Base-by-base conservation (phyloP, 2,888 invertebrate species). In the Polymixis flavicincta region DNA sequence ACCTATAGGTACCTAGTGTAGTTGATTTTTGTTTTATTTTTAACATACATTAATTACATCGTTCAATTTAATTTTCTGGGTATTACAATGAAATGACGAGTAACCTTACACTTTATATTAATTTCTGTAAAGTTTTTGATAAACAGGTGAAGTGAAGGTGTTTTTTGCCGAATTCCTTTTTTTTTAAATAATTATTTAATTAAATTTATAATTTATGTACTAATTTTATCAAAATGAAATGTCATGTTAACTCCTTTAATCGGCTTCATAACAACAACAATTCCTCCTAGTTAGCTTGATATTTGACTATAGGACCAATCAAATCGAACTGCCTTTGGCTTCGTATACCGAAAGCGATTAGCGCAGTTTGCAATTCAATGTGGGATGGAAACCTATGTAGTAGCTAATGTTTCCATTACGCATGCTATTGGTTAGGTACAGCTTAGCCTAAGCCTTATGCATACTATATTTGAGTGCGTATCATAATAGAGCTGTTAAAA, bases 361-460 rank as follows among this genome's bases (percentile, higher is more conserved):
- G 50, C n/a, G 2, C 32, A 22, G 69, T 78, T 76, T 48, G 32
- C 50, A 78, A 76, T 76, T 70, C 63, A 70, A 63, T 37, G 50
- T 32, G 17, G 37, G 17, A 76, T 54, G 52, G 32, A 6, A 57
- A 14, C 3, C 5, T 17, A 32, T 54, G 45, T 48, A 54, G 52
- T 25, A 37, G 69, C 22, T 79, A 57, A 77, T 77, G 63, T 48
- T 14, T 32, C 32, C 64, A 79, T 77, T 77, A 71, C 52, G 79
- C 45, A 70, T 79, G 79, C 79, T 50, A 50, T 5, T 57, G 45
- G 52, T 45, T 6, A 11, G 5, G 28, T 68, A 19, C 52, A 57
- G 55, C 25, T 76, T 32, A 71, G 14, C 2, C 68, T 37, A 0
- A 54, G 28, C 48, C 59, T 19, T 25, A 13, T 25, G 50, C 14